A percentile compares a stretch with the other conserved stretches of the same genome.
phyloP scores from a whole-genome alignment of 2,113 vertebrate species.

The Corydoras maculifer region DNA sequence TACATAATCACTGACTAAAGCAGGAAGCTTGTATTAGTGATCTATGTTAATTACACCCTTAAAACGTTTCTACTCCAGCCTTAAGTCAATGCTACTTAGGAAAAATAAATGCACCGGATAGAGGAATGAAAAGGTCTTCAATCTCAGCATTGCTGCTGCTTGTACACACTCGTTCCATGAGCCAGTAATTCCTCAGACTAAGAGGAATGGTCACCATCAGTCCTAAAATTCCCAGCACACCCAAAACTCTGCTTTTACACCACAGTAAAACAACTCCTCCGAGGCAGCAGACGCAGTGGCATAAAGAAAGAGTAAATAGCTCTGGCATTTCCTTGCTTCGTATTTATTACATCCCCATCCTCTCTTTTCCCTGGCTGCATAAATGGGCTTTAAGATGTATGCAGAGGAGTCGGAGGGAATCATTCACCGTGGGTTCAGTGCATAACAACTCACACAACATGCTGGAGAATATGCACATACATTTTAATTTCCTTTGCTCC shows the following conservation, averaged over 20 bases:
- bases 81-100: too few species aligned
- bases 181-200: background rate
- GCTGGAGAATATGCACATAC: slow-evolving; percentile 51
- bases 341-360: slow-evolving; percentile 51
- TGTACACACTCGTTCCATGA: background rate
- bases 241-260: slow-evolving; percentile 3
- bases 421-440: slow-evolving; percentile 50
- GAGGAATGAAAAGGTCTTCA: background rate
- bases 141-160: background rate
- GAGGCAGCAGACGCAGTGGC: slow-evolving; percentile 8
- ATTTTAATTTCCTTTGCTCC: slow-evolving; percentile 45
- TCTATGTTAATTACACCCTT: too few species aligned
- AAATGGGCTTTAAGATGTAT: slow-evolving; percentile 47
- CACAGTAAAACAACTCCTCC: background rate
- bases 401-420: slow-evolving; percentile 49
- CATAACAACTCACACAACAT: slow-evolving; percentile 45
- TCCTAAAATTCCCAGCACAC: background rate
- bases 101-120: too few species aligned
- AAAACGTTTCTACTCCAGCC: too few species aligned
- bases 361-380: slow-evolving; percentile 50
- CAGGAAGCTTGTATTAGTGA: too few species aligned
- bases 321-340: slow-evolving; percentile 45
- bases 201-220: background rate
- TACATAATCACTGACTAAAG: too few species aligned
- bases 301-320: slow-evolving; percentile 42